phyloP scores from a whole-genome alignment of 2,888 invertebrate species.

The Disparrhopalites patrizii region DNA sequence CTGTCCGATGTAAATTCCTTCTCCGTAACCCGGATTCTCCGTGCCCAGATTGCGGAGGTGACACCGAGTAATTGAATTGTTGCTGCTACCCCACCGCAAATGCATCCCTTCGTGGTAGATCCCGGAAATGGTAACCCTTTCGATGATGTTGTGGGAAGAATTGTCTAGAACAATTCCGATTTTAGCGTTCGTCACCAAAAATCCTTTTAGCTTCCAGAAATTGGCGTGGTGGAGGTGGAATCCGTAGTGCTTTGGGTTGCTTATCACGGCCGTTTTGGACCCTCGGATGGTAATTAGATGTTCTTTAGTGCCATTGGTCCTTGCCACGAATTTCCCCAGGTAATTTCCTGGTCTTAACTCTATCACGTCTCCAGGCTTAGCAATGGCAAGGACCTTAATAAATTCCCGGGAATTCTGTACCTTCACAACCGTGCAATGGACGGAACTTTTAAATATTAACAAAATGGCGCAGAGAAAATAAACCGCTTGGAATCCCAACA shows the following conservation, averaged over 20 bases:
- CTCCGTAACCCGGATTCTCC: slow-evolving; percentile 34
- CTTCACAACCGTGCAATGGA: no score
- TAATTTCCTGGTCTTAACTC: slow-evolving; percentile 25
- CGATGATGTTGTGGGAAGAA: slow-evolving; percentile 31
- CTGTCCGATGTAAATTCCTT: slow-evolving; percentile 39
- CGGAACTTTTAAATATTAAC: no score
- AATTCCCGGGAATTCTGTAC: slow-evolving; percentile 24
- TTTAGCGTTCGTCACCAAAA: slow-evolving; percentile 31
- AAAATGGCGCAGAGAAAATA: no score
- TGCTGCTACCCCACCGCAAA: slow-evolving; percentile 32
- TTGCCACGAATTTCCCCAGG: slow-evolving; percentile 33
- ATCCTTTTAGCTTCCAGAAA: slow-evolving; percentile 14
- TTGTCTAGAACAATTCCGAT: slow-evolving; percentile 36
- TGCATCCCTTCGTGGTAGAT: slow-evolving; percentile 39
- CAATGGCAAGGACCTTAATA: slow-evolving; percentile 23
- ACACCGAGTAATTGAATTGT: slow-evolving; percentile 26
- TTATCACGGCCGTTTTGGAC: slow-evolving; percentile 19
- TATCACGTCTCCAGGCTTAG: slow-evolving; percentile 32
- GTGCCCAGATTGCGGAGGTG: slow-evolving; percentile 30
- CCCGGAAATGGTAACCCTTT: slow-evolving; percentile 29
- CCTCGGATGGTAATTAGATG: slow-evolving; percentile 27
- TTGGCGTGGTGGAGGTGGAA: background rate
- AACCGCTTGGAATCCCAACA: no score
- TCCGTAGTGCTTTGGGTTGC: slow-evolving; percentile 25
- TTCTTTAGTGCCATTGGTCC: slow-evolving; percentile 23